phyloP scores from a whole-genome alignment of 1,140 invertebrate species.

The Caenorhabditis brenneri region DNA sequence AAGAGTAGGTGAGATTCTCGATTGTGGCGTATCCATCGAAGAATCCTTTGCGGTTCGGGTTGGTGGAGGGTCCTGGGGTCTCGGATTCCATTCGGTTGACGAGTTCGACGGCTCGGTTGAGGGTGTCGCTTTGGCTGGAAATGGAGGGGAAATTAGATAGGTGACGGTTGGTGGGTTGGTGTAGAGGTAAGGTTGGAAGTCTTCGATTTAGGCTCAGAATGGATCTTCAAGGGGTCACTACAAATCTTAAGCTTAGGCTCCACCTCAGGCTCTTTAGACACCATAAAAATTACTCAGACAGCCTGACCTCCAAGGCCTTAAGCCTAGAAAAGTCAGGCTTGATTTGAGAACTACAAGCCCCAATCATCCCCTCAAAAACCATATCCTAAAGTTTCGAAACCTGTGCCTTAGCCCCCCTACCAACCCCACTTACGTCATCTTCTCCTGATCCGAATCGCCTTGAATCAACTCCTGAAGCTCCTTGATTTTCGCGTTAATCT shows the following conservation, averaged over 20 bases:
- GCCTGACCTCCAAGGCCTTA: too few relatives aligned
- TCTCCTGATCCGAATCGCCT: not conserved
- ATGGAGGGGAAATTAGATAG: not conserved
- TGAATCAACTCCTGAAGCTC: conserved; percentile 18
- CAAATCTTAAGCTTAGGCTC: too few relatives aligned
- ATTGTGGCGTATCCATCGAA: not conserved
- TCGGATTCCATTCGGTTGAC: conserved; percentile 9
- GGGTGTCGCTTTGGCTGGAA: not conserved
- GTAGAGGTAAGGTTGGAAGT: too few relatives aligned
- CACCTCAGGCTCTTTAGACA: too few relatives aligned
- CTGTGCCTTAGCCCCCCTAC: too few relatives aligned
- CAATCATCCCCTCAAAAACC: not conserved
- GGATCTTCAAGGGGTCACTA: too few relatives aligned
- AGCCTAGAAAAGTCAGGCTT: too few relatives aligned
- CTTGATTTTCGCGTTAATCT: conserved; percentile 37
- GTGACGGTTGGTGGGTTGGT: too few relatives aligned
- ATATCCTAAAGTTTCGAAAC: too few relatives aligned
- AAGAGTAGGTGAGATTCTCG: conserved; percentile 13
- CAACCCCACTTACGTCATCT: conserved; percentile 24
- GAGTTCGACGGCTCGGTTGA: not conserved
- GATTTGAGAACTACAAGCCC: too few relatives aligned
- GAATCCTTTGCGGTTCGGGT: conserved; percentile 27
- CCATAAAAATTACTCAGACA: too few relatives aligned
- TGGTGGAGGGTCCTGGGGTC: not conserved
- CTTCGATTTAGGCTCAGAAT: too few relatives aligned